Base-by-base conservation (phyloP, 2,113 vertebrate species). In the Falco punctatus region DNA sequence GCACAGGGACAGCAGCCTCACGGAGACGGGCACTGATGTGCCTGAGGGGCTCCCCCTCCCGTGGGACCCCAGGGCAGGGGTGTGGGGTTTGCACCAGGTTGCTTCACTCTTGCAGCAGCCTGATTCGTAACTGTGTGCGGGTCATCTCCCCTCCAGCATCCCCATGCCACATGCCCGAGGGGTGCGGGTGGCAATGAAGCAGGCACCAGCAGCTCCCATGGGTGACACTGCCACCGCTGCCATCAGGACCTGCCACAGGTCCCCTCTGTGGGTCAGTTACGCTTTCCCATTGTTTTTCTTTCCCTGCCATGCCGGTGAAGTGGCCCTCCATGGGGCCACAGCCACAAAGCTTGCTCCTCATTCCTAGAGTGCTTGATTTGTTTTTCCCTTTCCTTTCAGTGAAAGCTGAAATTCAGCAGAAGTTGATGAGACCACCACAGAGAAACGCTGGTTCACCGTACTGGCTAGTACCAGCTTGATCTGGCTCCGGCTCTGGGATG, bases 1-100 rank as follows among this genome's bases (percentile, higher is more conserved):
- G 16, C 0, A 3, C 40, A 26, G 73, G 54, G 33, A 15, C 5
- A 8, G 51, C 65, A 58, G 65, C 55, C 44, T 70, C 19, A 9
- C 0, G 2, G 40, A 4, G 12, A 11, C 0, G 18, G 55, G n/a
- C 13, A 6, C 18, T 0, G 0, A 22, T 3, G 28, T 16, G 11
- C n/a, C 24, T 0, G 1, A 81, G 52, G 38, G 44, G 6, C 14
- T 77, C 23, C 32, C n/a, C 3, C 10, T 12, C 2, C 1, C 10
- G 12, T 1, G 3, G 35, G 18, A 65, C 26, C 16, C 10, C 22
- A 28, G 35, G 17, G 13, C 59, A 84, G 24, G 59, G 59, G 44
- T 2, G 1, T 14, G 35, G n/a, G 12, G 11, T 40, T 64, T 72
- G 54, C 38, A n/a, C 38, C 61, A 51, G 38, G 7, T 46, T n/a